phyloP scores from a whole-genome alignment of 2,888 invertebrate genomes.

The Drosophila anomelani region DNA sequence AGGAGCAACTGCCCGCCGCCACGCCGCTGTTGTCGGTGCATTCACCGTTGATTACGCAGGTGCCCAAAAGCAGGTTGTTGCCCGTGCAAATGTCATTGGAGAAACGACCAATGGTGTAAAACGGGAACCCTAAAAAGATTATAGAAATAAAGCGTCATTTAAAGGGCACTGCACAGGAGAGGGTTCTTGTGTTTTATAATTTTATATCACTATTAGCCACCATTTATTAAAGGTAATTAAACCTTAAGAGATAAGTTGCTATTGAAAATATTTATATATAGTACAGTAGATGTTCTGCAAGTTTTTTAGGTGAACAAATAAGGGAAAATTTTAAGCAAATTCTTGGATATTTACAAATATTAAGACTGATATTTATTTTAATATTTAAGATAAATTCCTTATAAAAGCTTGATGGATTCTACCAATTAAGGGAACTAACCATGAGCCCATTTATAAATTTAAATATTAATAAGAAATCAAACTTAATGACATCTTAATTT shows the following conservation, averaged over 20 bases:
- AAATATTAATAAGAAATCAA: not conserved
- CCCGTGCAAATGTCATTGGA: slow-evolving; percentile 89
- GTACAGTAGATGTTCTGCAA: not conserved
- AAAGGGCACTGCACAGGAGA: not conserved
- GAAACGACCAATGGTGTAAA: slow-evolving; percentile 91
- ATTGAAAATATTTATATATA: not conserved
- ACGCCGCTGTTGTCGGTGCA: slow-evolving; percentile 90
- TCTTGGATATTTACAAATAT: not conserved
- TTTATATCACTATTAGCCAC: not conserved
- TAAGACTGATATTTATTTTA: not conserved
- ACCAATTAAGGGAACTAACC: not conserved
- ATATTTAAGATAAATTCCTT: not conserved
- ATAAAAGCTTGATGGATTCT: not conserved
- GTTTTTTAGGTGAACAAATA: not conserved
- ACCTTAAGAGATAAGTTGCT: not conserved
- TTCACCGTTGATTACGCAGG: slow-evolving; percentile 91
- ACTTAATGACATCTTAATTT: no score
- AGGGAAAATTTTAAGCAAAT: not conserved
- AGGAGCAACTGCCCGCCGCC: slow-evolving; percentile 90
- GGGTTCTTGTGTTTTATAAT: not conserved
- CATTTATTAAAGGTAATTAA: not conserved
- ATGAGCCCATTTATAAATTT: not conserved
- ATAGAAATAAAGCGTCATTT: not conserved
- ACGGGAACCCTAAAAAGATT: slow-evolving; percentile 87
- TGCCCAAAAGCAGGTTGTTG: slow-evolving; percentile 89